Evolutionary conservation across 2,113 vertebrate species (phyloP).

Genomic region (Pterocles gutturalis): DNA sequence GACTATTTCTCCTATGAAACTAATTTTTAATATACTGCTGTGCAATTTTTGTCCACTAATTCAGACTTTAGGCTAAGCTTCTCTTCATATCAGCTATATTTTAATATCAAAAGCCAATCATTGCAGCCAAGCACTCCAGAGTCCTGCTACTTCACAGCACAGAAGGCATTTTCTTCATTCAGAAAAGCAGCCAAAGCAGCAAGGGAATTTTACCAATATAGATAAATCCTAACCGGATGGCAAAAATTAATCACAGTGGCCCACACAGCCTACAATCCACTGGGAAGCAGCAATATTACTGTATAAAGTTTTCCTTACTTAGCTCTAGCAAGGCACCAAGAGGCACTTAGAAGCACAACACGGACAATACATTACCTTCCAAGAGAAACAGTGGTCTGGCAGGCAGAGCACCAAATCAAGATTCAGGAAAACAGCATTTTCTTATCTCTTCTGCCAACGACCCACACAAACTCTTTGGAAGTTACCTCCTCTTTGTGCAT

Average conservation of each 20-base stretch:
- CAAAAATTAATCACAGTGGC: background rate
- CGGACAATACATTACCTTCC: background rate
- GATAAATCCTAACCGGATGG: background rate
- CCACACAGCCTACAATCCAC: background rate
- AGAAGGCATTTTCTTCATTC: background rate
- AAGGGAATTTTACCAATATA: background rate
- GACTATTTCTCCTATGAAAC: background rate
- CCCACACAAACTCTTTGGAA: background rate
- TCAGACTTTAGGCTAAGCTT: background rate
- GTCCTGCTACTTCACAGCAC: background rate
- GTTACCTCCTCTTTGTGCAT: background rate
- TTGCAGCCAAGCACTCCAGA: background rate
- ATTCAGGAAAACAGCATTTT: background rate
- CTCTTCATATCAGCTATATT: background rate
- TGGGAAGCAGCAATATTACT: background rate
- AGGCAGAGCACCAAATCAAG: background rate
- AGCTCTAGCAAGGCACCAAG: background rate
- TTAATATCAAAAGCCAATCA: background rate
- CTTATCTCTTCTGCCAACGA: background rate
- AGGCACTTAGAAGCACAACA: background rate
- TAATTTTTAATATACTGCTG: background rate
- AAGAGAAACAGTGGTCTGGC: background rate
- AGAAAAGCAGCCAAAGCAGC: background rate
- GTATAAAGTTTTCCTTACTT: background rate
- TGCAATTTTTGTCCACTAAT: background rate